Evolutionary conservation across 2,797 vertebrate species (phyloP).

Genomic region (Anas bernieri): DNA sequence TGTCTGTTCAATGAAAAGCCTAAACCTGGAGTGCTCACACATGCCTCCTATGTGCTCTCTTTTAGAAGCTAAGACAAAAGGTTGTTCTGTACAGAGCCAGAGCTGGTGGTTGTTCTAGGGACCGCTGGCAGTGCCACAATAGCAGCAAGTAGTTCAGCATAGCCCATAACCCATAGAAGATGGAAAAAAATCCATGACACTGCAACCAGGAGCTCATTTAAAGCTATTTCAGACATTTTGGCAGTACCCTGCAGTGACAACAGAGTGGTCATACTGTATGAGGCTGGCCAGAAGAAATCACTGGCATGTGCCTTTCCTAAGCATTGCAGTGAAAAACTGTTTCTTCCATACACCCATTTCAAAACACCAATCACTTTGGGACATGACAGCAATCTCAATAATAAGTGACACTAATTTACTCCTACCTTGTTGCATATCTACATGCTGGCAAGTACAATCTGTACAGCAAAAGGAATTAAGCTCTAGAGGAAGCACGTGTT

Average conservation of each 20-base stretch:
- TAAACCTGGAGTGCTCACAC: neutral
- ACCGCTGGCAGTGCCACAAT: too few relatives aligned
- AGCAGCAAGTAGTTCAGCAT: neutral
- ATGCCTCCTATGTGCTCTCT: fast-evolving
- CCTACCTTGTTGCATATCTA: neutral
- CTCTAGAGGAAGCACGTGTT: neutral
- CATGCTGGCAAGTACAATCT: neutral
- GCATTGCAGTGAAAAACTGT: neutral
- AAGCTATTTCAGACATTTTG: neutral
- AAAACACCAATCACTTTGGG: neutral
- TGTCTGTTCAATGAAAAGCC: neutral
- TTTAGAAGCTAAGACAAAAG: neutral
- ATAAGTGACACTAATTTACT: neutral
- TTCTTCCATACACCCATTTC: neutral
- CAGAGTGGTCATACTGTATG: neutral
- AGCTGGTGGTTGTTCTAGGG: neutral
- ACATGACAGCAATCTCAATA: neutral
- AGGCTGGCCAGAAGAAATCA: neutral
- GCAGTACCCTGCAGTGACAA: neutral
- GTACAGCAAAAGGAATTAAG: neutral
- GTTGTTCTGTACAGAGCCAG: neutral
- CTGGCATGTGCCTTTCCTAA: neutral
- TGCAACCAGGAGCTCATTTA: neutral
- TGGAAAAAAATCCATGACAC: neutral
- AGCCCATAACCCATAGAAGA: neutral